Percentiles rank a stretch among this genome's conserved stretches.
Evolutionary conservation across 2,888 invertebrate genomes (phyloP).

Genomic region (Maniola hyperantus): DNA sequence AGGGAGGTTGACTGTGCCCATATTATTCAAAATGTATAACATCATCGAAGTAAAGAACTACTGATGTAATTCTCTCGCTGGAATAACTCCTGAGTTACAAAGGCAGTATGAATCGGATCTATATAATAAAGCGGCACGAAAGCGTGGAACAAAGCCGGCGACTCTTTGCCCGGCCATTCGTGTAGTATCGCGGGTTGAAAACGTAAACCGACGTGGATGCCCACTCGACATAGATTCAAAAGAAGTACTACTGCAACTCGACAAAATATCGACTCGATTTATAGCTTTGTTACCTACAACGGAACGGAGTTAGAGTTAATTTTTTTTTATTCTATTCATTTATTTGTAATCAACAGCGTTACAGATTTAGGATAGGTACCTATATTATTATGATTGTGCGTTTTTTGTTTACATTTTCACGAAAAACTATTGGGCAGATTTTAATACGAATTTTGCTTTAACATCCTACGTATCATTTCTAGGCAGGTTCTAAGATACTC

Average conservation of each 20-base stretch:
- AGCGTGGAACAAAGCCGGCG: conserved; percentile 35
- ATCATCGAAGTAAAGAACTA: conserved; percentile 2
- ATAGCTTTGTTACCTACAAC: neutral
- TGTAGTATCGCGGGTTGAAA: conserved; percentile 32
- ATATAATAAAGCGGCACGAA: conserved; percentile 31
- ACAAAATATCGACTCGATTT: conserved; percentile 11
- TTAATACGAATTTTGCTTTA: too few relatives aligned
- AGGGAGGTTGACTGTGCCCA: neutral
- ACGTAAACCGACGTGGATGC: conserved; percentile 31
- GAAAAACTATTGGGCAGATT: too few relatives aligned
- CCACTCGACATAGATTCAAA: conserved; percentile 38
- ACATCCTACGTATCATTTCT: too few relatives aligned
- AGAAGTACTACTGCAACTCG: conserved; percentile 20
- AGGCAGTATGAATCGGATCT: conserved; percentile 22
- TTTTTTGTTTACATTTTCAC: too few relatives aligned
- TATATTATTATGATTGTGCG: too few relatives aligned
- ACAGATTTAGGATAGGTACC: too few relatives aligned
- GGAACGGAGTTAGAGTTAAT: too few relatives aligned
- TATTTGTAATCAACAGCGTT: too few relatives aligned
- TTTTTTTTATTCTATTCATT: too few relatives aligned
- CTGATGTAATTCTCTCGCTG: conserved; percentile 7
- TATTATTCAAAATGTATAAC: conserved; percentile 17
- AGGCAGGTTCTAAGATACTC: too few relatives aligned
- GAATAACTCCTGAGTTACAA: conserved; percentile 22
- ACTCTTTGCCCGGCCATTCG: conserved; percentile 37